phyloP scores from a whole-genome alignment of 2,888 invertebrate species.

The Toxonevra muliebris region DNA sequence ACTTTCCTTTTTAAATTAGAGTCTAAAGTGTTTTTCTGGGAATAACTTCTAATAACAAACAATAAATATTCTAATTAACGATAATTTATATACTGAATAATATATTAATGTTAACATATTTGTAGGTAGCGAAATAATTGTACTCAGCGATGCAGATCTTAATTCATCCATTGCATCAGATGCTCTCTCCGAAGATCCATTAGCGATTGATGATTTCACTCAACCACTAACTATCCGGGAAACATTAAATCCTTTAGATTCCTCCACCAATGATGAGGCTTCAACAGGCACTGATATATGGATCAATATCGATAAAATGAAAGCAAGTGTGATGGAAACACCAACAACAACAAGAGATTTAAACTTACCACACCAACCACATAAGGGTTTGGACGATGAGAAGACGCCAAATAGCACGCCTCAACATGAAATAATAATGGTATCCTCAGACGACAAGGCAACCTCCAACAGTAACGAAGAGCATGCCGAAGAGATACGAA shows the following conservation, averaged over 20 bases:
- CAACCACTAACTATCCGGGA: constrained; percentile 37
- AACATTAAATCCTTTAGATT: constrained; percentile 41
- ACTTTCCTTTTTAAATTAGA: no score
- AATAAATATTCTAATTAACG: no score
- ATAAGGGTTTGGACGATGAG: background rate
- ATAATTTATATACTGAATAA: no score
- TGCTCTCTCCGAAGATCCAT: constrained; percentile 60
- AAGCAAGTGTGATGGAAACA: constrained; percentile 26
- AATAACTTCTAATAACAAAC: no score
- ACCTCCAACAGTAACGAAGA: constrained; percentile 18
- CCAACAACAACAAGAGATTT: constrained; percentile 31
- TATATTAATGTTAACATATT: constrained; percentile 20
- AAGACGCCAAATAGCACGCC: constrained; percentile 11
- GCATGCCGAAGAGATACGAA: constrained; percentile 63
- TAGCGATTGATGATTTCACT: constrained; percentile 61
- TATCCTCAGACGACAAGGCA: background rate
- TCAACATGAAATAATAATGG: background rate
- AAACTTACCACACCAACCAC: constrained; percentile 10
- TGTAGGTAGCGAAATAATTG: constrained; percentile 53
- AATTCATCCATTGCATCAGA: constrained; percentile 57
- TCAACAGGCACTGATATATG: constrained; percentile 50
- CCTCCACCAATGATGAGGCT: constrained; percentile 46
- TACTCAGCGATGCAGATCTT: constrained; percentile 52
- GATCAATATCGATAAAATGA: constrained; percentile 43
- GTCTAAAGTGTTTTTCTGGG: no score